These are phyloP conservation scores for Drosophila simulans DNA, from an alignment of 1,140 invertebrate genomes.

Conservation along the genomic window DNA sequence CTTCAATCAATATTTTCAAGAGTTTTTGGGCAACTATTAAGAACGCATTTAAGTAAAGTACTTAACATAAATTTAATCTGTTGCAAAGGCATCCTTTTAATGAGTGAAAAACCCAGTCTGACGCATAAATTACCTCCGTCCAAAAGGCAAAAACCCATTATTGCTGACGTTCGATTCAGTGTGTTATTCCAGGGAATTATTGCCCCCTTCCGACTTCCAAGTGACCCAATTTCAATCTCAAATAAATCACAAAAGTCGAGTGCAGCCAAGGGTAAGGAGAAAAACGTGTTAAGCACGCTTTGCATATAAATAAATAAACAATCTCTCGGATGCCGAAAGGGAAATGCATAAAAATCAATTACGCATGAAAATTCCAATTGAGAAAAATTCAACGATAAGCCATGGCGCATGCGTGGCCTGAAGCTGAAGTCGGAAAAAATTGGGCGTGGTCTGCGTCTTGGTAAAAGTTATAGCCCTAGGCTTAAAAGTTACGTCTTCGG, in stretches of 20 bases:
- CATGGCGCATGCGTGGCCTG: conserved; percentile 37
- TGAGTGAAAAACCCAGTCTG: not conserved
- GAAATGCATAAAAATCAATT: conserved; percentile 77
- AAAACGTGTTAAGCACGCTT: conserved; percentile 69
- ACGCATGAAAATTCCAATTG: conserved; percentile 70
- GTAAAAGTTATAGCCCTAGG: conserved; percentile 6
- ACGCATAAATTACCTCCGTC: conserved; percentile 20
- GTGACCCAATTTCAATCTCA: conserved; percentile 59
- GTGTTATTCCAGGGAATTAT: conserved; percentile 15
- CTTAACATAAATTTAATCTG: not conserved
- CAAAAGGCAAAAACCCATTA: conserved; percentile 8
- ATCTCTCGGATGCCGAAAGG: not conserved
- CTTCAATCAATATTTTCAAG: too few species aligned
- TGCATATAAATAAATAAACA: conserved; percentile 60
- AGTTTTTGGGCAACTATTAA: not conserved
- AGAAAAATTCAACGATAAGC: conserved; percentile 24
- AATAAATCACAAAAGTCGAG: conserved; percentile 38
- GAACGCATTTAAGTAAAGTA: not conserved
- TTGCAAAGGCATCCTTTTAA: not conserved
- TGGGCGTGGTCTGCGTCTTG: conserved; percentile 15
- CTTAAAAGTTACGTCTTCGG: conserved; percentile 15
- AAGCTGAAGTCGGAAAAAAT: not conserved
- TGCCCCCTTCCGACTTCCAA: conserved; percentile 11
- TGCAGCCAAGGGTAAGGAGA: conserved; percentile 12
- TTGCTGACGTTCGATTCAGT: conserved; percentile 13